These are phyloP conservation scores for Paralvinella palmiformis DNA, from an alignment of 1,140 invertebrate genomes.

Conservation along the genomic window DNA sequence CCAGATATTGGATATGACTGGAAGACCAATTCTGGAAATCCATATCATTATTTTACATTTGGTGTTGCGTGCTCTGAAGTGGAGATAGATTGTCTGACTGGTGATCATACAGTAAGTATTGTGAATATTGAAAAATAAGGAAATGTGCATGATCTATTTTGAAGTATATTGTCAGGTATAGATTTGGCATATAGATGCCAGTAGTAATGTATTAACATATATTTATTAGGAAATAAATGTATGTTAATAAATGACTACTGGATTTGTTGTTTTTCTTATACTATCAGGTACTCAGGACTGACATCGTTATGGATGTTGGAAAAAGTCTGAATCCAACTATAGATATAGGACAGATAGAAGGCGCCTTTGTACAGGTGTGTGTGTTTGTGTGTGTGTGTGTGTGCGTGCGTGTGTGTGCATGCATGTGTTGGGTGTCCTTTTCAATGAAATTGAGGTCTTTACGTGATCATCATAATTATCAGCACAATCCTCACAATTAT, in stretches of 20 bases:
- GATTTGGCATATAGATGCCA: too few species aligned
- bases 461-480: background rate
- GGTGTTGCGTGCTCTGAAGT: constrained; percentile 50
- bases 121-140: too few species aligned
- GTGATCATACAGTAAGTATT: constrained; percentile 50
- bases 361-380: constrained; percentile 74
- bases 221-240: too few species aligned
- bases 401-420: too few species aligned
- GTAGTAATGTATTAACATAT: too few species aligned
- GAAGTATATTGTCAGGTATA: too few species aligned
- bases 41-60: constrained; percentile 34
- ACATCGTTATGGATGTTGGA: constrained; percentile 93
- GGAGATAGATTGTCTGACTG: constrained; percentile 54
- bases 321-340: constrained; percentile 91
- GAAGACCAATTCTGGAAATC: constrained; percentile 37
- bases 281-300: constrained; percentile 67
- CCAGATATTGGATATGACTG: constrained; percentile 72
- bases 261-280: background rate
- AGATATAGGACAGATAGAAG: constrained; percentile 93
- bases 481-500: too few species aligned
- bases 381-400: too few species aligned
- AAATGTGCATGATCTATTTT: too few species aligned
- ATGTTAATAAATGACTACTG: background rate
- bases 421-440: too few species aligned
- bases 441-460: too few species aligned